Evolutionary conservation across 2,797 vertebrate species (phyloP).

Genomic region (Tokudaia muenninki): DNA sequence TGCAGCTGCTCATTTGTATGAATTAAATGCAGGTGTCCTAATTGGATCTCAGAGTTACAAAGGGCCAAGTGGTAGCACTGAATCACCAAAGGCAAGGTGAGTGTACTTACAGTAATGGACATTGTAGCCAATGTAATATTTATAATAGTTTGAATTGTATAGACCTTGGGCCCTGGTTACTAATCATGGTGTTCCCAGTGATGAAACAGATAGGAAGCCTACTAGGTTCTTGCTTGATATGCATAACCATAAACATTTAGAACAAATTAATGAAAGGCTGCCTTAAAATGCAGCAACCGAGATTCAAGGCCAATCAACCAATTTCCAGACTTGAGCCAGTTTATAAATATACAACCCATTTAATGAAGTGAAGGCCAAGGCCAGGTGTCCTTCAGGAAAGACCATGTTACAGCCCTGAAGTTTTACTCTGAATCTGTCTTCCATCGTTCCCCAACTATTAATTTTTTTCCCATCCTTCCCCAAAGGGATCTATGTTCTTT

Average conservation of each 20-base stretch:
- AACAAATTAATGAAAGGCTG: neutral
- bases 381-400: neutral
- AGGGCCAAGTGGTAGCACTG: neutral
- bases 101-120: neutral
- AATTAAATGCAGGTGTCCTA: neutral
- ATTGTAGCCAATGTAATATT: neutral
- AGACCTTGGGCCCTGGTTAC: neutral
- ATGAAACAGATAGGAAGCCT: neutral
- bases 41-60: conserved; percentile 20
- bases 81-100: conserved; percentile 19
- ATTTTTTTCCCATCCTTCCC: neutral
- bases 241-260: neutral
- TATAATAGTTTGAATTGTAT: neutral
- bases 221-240: neutral
- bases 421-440: neutral
- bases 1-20: neutral
- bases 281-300: neutral
- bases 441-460: neutral
- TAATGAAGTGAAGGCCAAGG: neutral
- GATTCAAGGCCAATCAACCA: neutral
- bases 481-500: neutral
- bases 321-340: neutral
- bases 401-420: neutral
- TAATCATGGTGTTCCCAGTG: neutral
- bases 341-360: neutral